These are phyloP conservation scores for Orchesella flavescens DNA, from an alignment of 2,888 invertebrate genomes.

Conservation along the genomic window DNA sequence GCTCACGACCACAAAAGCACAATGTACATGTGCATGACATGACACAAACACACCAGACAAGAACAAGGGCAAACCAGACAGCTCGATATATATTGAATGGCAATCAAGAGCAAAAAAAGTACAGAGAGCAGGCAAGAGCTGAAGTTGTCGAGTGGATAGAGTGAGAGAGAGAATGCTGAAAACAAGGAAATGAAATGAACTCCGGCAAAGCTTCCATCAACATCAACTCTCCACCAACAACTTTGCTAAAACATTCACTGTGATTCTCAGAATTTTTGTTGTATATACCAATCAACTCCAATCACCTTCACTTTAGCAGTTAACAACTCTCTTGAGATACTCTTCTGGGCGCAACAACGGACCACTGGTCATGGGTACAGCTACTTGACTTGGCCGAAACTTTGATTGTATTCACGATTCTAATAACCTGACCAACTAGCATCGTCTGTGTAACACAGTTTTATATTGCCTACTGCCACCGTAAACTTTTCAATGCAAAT, in stretches of 20 bases:
- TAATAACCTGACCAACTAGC: conserved; percentile 32
- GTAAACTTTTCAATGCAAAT: conserved; percentile 30
- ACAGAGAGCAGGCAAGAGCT: background rate
- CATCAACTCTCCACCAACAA: background rate
- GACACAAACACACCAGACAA: conserved; percentile 42
- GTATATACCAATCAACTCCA: conserved; percentile 40
- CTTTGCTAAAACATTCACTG: conserved; percentile 13
- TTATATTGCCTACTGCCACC: conserved; percentile 12
- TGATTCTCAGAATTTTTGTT: conserved; percentile 28
- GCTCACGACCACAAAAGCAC: conserved; percentile 39
- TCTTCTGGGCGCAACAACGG: conserved; percentile 26
- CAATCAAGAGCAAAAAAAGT: conserved; percentile 44
- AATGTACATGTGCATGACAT: conserved; percentile 45
- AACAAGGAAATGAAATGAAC: conserved; percentile 55
- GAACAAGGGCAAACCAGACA: conserved; percentile 55
- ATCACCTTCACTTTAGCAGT: conserved; percentile 35
- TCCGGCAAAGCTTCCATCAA: conserved; percentile 42
- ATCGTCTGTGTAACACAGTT: background rate
- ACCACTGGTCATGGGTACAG: conserved; percentile 50
- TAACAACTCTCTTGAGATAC: conserved; percentile 21
- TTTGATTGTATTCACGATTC: conserved; percentile 16
- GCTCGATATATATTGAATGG: conserved; percentile 36
- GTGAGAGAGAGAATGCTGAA: conserved; percentile 5
- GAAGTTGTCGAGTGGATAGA: background rate
- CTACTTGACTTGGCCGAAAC: conserved; percentile 39